Base-by-base conservation (phyloP, 1,140 invertebrate species). In the Acromyrmex heyeri region DNA sequence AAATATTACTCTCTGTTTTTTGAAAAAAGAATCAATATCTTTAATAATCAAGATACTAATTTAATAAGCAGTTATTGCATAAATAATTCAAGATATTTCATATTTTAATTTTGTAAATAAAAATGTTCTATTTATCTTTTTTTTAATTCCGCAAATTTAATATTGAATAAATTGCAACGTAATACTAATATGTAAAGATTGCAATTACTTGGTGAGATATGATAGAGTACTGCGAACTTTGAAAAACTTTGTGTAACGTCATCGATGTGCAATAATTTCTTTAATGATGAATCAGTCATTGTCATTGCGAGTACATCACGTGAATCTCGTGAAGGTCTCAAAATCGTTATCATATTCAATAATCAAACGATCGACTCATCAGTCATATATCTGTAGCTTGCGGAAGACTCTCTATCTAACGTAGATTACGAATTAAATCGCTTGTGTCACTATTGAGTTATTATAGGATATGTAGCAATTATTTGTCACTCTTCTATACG, bases 281-380 rank as follows among this genome's bases (percentile, higher is more conserved):
- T 67, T 14, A 18, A 30, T n/a, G 14, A 53, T 53, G 61, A 65
- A 30, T 38, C 27, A 78, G 18, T 78, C n/a, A 34, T 62, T 77
- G 73, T 61, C n/a, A 24, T 44, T 21, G 27, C 61, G 14, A 8
- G 0, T n/a, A 53, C 24, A 6, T 10, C 30, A 70, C 34, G 7
- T 76, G 55, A 53, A 30, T 8, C 24, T 5, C 10, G 1, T 27
- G 34, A 64, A 64, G 38, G 7, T 8, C n/a, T 53, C 44, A 48
- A 79, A 77, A 53, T 48, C 6, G 0, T 79, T 44, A 50, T 78
- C 10, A 2, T 18, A 5, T 48, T 53, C n/a, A n/a, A n/a, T 67
- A 67, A 78, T 50, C n/a, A 50, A 65, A 6, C 57, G n/a, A 64
- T 21, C 18, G 53, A n/a, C 3, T 64, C 6, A 64, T 44, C 5